Conservation (phyloP, 1,140 invertebrate genomes). For the Leptinotarsa texana region DNA sequence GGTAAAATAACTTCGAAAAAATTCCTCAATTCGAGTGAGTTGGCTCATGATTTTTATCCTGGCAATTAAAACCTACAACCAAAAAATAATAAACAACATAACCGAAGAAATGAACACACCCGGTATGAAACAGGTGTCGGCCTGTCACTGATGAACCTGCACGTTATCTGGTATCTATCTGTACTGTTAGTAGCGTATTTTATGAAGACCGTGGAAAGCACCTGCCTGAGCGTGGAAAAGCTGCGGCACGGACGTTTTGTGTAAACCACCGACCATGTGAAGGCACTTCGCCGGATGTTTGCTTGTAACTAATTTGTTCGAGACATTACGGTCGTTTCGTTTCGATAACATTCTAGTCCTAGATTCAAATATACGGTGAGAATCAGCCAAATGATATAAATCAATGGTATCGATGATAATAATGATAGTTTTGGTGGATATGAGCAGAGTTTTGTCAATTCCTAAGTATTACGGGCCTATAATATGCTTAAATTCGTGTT, state of each 20-base stretch:
- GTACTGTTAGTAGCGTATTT: constrained; percentile 10
- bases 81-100: background rate
- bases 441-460: no score
- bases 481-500: no score
- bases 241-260: constrained; percentile 34
- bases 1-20: no score
- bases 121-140: constrained; percentile 4
- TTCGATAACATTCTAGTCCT: no score
- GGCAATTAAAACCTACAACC: no score
- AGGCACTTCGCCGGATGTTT: background rate
- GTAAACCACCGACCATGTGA: background rate
- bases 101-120: background rate
- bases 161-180: constrained; percentile 12
- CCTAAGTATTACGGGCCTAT: no score
- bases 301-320: constrained; percentile 5
- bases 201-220: constrained; percentile 17
- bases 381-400: no score
- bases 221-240: constrained; percentile 10
- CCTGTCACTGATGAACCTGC: constrained; percentile 18
- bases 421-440: no score
- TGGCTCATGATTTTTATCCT: no score
- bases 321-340: background rate
- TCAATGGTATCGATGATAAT: no score
- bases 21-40: no score
- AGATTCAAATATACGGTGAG: no score